These are phyloP conservation scores for Pseudolycoriella hygida DNA, from an alignment of 2,888 invertebrate genomes.

Conservation along the genomic window DNA sequence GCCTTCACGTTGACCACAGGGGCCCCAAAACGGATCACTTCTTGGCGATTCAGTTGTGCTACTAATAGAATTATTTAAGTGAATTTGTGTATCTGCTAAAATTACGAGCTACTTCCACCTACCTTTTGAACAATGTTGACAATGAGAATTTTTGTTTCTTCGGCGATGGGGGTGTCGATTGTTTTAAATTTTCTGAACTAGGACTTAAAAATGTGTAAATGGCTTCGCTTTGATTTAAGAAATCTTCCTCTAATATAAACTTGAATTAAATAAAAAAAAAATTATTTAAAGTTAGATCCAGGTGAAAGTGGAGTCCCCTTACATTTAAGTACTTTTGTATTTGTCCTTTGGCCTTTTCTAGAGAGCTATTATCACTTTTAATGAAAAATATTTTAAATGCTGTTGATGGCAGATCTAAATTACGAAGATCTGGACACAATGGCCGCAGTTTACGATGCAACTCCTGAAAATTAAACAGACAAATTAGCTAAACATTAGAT, in stretches of 20 bases:
- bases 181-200: conserved; percentile 75
- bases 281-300: conserved; percentile 1
- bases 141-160: conserved; percentile 79
- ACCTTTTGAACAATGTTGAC: conserved; percentile 73
- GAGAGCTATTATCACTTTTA: conserved; percentile 59
- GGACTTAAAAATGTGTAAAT: conserved; percentile 84
- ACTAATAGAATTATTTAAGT: conserved; percentile 19
- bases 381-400: conserved; percentile 68
- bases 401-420: conserved; percentile 58
- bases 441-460: conserved; percentile 70
- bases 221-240: conserved; percentile 74
- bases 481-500: background rate
- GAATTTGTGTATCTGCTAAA: background rate
- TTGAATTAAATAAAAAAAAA: conserved; percentile 23
- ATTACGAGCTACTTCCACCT: conserved; percentile 14
- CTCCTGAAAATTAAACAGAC: conserved; percentile 40
- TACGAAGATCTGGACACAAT: conserved; percentile 62
- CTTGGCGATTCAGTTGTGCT: conserved; percentile 30
- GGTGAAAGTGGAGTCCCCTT: conserved; percentile 20
- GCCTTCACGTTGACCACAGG: conserved; percentile 42
- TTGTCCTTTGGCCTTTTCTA: conserved; percentile 66
- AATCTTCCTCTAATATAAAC: conserved; percentile 75
- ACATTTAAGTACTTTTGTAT: conserved; percentile 78
- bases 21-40: conserved; percentile 30
- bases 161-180: conserved; percentile 52